Evolutionary conservation across 1,140 invertebrate genomes (phyloP).

Genomic region (Dryas iulia): DNA sequence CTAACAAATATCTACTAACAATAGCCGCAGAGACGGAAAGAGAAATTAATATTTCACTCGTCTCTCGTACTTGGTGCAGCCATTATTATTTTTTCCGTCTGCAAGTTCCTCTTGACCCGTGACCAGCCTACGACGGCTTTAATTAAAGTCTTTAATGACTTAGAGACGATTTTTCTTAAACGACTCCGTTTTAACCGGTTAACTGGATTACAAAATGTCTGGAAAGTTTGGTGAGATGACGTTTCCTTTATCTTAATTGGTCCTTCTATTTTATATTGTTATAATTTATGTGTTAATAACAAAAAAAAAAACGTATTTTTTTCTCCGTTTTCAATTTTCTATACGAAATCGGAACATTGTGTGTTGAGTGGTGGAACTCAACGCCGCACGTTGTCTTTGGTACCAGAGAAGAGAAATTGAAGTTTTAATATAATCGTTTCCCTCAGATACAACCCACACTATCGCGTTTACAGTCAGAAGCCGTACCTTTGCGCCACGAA

Average conservation of each 20-base stretch:
- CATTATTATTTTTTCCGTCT: slow-evolving; percentile 64
- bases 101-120: slow-evolving; percentile 43
- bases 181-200: slow-evolving; percentile 50
- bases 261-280: not conserved
- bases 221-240: slow-evolving; percentile 48
- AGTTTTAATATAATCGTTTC: too few species aligned
- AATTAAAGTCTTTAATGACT: slow-evolving; percentile 72
- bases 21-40: not conserved
- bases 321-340: too few species aligned
- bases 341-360: too few species aligned
- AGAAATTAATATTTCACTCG: not conserved
- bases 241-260: slow-evolving; percentile 22
- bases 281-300: not conserved
- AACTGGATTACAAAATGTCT: slow-evolving; percentile 59
- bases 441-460: too few species aligned
- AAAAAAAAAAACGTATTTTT: too few species aligned
- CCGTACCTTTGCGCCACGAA: too few species aligned
- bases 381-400: too few species aligned
- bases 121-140: slow-evolving; percentile 54
- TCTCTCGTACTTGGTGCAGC: slow-evolving; percentile 2
- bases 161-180: slow-evolving; percentile 45
- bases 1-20: not conserved
- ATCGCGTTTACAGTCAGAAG: too few species aligned
- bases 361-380: too few species aligned
- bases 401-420: too few species aligned